Percentiles rank a stretch among this genome's conserved stretches.
Evolutionary conservation across 2,888 invertebrate species (phyloP).

Genomic region (Caenorhabditis plicata): DNA sequence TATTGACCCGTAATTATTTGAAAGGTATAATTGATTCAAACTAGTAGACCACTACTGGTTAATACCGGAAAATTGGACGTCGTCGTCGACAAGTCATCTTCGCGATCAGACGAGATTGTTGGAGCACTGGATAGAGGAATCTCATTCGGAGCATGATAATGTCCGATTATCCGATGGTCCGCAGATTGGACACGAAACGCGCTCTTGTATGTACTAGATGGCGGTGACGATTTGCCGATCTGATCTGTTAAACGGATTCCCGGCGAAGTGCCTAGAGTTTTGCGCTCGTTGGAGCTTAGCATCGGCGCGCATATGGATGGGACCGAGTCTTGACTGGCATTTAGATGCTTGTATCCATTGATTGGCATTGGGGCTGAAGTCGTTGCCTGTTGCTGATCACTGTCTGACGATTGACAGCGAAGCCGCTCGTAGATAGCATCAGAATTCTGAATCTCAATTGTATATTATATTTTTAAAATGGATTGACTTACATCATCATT

Average conservation of each 20-base stretch:
- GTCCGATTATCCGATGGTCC: constrained; percentile 37
- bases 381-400: constrained; percentile 13
- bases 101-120: background rate
- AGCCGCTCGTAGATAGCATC: constrained; percentile 18
- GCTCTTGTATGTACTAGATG: constrained; percentile 28
- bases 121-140: constrained; percentile 32
- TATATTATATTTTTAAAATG: background rate
- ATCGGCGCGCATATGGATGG: constrained; percentile 51
- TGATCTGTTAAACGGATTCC: constrained; percentile 37
- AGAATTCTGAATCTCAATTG: constrained; percentile 14
- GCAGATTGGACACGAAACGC: constrained; percentile 35
- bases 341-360: constrained; percentile 22
- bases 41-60: constrained; percentile 21
- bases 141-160: constrained; percentile 43
- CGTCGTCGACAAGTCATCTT: background rate
- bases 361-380: constrained; percentile 19
- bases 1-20: too few relatives aligned
- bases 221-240: constrained; percentile 11
- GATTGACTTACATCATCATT: constrained; percentile 11
- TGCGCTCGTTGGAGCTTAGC: constrained; percentile 17
- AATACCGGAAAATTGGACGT: constrained; percentile 21
- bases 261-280: constrained; percentile 9
- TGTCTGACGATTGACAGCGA: constrained; percentile 18
- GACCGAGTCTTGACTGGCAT: constrained; percentile 44
- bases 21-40: too few relatives aligned